These are phyloP conservation scores for Phragmatobia fuliginosa DNA, from an alignment of 2,888 invertebrate species.

Conservation along the genomic window DNA sequence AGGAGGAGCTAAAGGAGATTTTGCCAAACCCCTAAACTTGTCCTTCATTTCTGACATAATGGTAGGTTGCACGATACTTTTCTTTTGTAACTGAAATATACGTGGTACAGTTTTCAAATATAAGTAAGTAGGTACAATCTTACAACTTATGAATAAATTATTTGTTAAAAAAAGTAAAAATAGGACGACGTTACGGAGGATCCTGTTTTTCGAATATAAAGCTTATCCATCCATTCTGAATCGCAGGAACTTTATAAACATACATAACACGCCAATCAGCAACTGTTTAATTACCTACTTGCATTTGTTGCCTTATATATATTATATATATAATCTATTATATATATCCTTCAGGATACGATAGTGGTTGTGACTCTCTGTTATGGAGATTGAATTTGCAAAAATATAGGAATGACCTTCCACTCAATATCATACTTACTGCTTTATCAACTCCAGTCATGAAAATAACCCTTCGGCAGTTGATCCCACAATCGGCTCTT, in stretches of 20 bases:
- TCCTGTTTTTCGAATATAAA: background rate
- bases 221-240: no score
- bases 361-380: no score
- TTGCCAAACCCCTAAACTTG: conserved; percentile 65
- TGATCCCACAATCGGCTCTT: conserved; percentile 74
- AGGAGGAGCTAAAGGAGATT: conserved; percentile 66
- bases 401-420: background rate
- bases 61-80: conserved; percentile 65
- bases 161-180: no score
- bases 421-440: conserved; percentile 48
- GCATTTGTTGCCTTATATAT: no score
- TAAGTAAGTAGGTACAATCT: background rate
- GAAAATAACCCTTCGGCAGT: conserved; percentile 73
- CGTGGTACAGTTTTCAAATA: background rate
- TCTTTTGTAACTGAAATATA: conserved; percentile 69
- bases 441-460: conserved; percentile 80
- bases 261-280: no score
- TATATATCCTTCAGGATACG: no score
- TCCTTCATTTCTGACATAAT: conserved; percentile 80
- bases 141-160: no score
- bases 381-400: no score
- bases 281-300: background rate
- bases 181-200: background rate
- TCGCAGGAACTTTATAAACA: no score
- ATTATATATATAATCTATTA: background rate